A percentile compares a stretch with the other conserved stretches of the same genome.
These are phyloP conservation scores for Thymallus thymallus DNA, from an alignment of 2,113 vertebrate species.

Conservation along the genomic window DNA sequence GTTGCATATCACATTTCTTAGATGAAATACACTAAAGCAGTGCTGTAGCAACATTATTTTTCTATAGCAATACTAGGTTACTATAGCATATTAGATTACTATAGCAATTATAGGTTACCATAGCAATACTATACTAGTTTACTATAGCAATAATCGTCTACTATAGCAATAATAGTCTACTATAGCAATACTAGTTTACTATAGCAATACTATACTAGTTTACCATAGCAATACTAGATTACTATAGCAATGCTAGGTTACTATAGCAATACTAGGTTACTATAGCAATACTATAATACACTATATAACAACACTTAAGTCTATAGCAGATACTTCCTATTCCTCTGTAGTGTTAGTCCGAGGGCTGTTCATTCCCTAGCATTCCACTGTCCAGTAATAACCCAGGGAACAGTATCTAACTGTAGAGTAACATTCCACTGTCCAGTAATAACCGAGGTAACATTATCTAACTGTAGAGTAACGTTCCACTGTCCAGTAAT, in stretches of 20 bases:
- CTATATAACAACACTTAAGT: too few species aligned
- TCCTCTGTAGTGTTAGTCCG: neutral
- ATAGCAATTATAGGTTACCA: neutral
- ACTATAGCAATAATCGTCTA: neutral
- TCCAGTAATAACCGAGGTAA: too few species aligned
- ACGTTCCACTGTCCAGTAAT: neutral
- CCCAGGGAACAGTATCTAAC: neutral
- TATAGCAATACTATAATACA: neutral
- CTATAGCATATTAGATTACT: neutral
- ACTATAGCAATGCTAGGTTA: neutral
- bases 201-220: neutral
- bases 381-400: conserved; percentile 65
- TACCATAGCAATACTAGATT: neutral
- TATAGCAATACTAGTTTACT: neutral
- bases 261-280: neutral
- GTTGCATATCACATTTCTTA: too few species aligned
- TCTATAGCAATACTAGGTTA: neutral
- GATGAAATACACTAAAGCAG: too few species aligned
- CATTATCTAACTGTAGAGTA: too few species aligned
- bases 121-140: neutral
- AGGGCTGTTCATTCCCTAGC: conserved; percentile 71
- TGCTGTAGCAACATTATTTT: too few species aligned
- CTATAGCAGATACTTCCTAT: too few species aligned
- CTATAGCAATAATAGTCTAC: neutral
- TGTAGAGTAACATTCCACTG: too few species aligned